These are phyloP conservation scores for Atherinomorus stipes DNA, from an alignment of 2,113 vertebrate genomes.

Conservation along the genomic window DNA sequence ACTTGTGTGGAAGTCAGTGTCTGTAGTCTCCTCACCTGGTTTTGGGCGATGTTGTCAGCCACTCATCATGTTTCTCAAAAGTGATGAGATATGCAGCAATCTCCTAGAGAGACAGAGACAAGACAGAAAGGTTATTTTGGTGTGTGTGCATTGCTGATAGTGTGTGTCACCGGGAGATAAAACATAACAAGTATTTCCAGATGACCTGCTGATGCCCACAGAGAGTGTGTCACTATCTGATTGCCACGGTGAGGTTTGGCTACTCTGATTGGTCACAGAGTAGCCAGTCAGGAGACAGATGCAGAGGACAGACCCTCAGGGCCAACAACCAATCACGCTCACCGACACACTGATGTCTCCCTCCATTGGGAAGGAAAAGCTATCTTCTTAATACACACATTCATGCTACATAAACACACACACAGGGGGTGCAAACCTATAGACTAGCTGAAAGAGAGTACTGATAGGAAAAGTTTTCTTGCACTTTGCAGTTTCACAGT, in stretches of 20 bases:
- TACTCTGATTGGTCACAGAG: constrained; percentile 70
- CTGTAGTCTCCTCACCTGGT: constrained; percentile 78
- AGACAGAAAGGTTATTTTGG: constrained; percentile 57
- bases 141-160: constrained; percentile 32
- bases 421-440: constrained; percentile 35
- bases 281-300: constrained; percentile 74
- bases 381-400: constrained; percentile 68
- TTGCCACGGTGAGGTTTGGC: constrained; percentile 65
- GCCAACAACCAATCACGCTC: constrained; percentile 77
- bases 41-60: constrained; percentile 87
- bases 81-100: constrained; percentile 87
- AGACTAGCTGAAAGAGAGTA: constrained; percentile 50
- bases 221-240: constrained; percentile 73
- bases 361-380: constrained; percentile 72
- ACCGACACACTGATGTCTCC: constrained; percentile 66
- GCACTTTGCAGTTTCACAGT: constrained; percentile 72
- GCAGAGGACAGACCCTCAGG: constrained; percentile 72
- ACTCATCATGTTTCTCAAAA: constrained; percentile 86
- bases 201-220: constrained; percentile 77
- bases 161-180: constrained; percentile 64
- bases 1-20: constrained; percentile 15
- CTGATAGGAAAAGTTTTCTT: constrained; percentile 80
- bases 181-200: constrained; percentile 76
- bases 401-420: constrained; percentile 46
- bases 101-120: constrained; percentile 77